phyloP scores from a whole-genome alignment of 2,888 invertebrate species.

The Acanthosoma haemorrhoidale region DNA sequence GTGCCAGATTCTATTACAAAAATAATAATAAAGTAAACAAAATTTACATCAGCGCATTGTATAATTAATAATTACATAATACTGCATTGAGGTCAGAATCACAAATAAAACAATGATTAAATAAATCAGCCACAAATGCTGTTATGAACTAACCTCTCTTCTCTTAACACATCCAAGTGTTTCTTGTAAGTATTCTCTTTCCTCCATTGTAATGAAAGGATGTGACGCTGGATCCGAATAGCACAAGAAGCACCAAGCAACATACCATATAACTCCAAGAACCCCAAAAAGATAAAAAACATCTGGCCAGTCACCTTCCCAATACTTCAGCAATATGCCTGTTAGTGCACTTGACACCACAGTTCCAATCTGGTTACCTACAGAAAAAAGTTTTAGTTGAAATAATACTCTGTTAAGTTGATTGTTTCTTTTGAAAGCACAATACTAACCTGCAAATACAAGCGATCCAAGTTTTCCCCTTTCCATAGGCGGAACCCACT shows the following conservation, averaged over 20 bases:
- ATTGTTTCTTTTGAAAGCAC: too few relatives aligned
- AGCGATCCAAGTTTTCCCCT: conserved; percentile 55
- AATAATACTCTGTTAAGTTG: too few relatives aligned
- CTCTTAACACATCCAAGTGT: conserved; percentile 52
- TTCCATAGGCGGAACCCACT: conserved; percentile 57
- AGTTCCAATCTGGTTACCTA: conserved; percentile 51
- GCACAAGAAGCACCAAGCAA: conserved; percentile 48
- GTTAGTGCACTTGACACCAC: conserved; percentile 52
- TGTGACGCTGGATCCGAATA: conserved; percentile 60
- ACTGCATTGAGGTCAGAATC: too few relatives aligned
- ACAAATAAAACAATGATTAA: neutral
- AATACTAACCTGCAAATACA: conserved; percentile 52
- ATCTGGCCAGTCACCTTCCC: conserved; percentile 53
- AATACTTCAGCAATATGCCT: conserved; percentile 48
- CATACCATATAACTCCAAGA: conserved; percentile 52
- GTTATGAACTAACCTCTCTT: conserved; percentile 48
- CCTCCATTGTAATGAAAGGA: conserved; percentile 66
- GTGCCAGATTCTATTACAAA: conserved; percentile 39
- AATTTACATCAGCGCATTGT: too few relatives aligned
- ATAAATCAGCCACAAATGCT: conserved; percentile 15
- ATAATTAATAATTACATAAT: too few relatives aligned
- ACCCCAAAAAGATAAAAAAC: conserved; percentile 56
- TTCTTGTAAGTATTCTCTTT: conserved; percentile 61
- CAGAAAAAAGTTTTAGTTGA: neutral
- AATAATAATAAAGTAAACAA: neutral